Base-by-base conservation (phyloP, 1,140 invertebrate genomes). In the Chymomyza costata region DNA sequence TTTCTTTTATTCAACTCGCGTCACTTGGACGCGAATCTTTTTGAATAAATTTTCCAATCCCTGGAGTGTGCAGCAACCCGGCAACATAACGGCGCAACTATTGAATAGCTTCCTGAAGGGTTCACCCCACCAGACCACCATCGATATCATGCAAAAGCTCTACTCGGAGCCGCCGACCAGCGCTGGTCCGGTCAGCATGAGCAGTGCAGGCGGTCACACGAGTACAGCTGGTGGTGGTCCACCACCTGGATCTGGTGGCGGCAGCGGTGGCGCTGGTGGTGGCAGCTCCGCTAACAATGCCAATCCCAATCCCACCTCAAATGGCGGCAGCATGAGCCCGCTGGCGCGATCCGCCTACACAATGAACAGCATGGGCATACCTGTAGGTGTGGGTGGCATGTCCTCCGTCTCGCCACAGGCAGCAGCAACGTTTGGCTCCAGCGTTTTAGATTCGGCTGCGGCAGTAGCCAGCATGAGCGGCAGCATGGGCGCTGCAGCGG, bases 331-430 rank as follows among this genome's bases (percentile, higher is more conserved):
- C 68, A 89, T 91, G 88, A 88, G 89, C 51, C 88, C 88, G 40
- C 88, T 93, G 87, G 90, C 92, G 65, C 90, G 92, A 14, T 90
- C 91, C 11, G 73, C 82, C 2, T 94, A 93, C 86, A 88, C 89
- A 37, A 94, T 95, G 86, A 94, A 94, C 86, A 89, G 91, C 35
- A 93, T 93, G 91, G 89, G 90, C 53, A 91, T 93, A 88, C 90
- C 90, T 10, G 91, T 92, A 74, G 88, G 89, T 10, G 91, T 92
- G 74, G 88, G 89, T 19, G 89, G 89, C 43, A 91, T 91, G 84
- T 89, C 90, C 13, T 89, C 89, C 30, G 91, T 90, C 54, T 91
- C 90, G 6, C 90, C 91, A 2, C 91, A 93, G 63, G 84, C 74
- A 15, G 86, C 87, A 1, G 86, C 87, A n/a, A 87, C 87, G 45